These are phyloP conservation scores for Lutraria lutraria DNA, from an alignment of 2,888 invertebrate species.

Conservation along the genomic window DNA sequence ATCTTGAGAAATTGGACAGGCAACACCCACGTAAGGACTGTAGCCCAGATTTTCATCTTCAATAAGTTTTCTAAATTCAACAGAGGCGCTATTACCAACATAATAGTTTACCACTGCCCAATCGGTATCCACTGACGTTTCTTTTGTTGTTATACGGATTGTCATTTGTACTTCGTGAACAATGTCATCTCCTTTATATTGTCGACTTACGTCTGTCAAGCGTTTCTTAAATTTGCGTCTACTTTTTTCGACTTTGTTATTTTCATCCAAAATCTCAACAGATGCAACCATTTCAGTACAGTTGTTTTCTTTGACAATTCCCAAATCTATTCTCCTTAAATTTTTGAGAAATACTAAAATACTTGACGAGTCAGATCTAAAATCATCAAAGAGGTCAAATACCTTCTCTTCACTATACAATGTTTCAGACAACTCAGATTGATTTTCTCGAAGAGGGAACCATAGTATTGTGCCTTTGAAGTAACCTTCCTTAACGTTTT, in stretches of 20 bases:
- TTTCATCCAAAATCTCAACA: conserved; percentile 9
- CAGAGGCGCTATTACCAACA: conserved; percentile 41
- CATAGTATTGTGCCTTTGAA: conserved; percentile 83
- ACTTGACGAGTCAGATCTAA: conserved; percentile 77
- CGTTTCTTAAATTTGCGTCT: conserved; percentile 25
- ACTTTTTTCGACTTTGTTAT: background rate
- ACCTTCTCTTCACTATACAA: conserved; percentile 75
- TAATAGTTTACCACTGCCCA: conserved; percentile 46
- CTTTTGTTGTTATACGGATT: background rate
- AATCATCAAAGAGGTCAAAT: conserved; percentile 75
- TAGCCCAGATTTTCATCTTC: conserved; percentile 27
- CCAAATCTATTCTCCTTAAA: conserved; percentile 73
- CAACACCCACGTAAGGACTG: conserved; percentile 44
- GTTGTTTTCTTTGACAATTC: background rate
- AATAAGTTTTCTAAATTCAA: conserved; percentile 33
- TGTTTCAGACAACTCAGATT: conserved; percentile 77
- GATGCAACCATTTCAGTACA: background rate
- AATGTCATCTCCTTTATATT: conserved; percentile 27
- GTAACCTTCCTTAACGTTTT: conserved; percentile 60
- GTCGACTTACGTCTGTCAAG: background rate
- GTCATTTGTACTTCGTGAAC: background rate
- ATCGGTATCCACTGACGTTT: background rate
- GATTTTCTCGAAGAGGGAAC: conserved; percentile 80
- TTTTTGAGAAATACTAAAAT: conserved; percentile 81
- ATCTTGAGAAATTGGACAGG: conserved; percentile 73